Evolutionary conservation across 2,113 vertebrate species (phyloP), one percentile per base, ranked within the genome.

Genomic region (Phaethornis superciliosus): DNA sequence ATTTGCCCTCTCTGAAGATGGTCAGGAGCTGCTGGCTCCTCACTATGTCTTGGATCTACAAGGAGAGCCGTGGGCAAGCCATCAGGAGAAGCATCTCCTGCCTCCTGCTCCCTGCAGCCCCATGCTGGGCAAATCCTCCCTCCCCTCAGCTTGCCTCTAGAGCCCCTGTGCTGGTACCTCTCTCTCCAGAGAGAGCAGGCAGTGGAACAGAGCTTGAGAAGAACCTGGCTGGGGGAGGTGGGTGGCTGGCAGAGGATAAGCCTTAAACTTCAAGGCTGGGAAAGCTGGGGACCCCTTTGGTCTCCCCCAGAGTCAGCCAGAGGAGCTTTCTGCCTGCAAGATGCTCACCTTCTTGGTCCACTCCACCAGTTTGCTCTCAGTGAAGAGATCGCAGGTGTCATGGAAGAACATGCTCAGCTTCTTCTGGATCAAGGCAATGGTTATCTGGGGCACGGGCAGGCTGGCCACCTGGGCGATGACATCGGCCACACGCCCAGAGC

Each of bases 31-130:
- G 98, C 42, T 88, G 96, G 93, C 96, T 97, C 76, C 98, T 96
- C 84, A 99, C 98, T 4, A 99, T 99, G 95, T 99, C 99, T 70
- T 99, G 99, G 95, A 99, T 99, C 99, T 99, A 95, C 55, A 69
- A 74, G 22, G 56, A 90, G 90, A 56, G 35, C 12, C 17, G 0
- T 12, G 6, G 32, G 56, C 72, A 70, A 90, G 70, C 9, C 5
- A 8, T 28, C 20, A 65, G 1, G 59, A 32, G 12, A 24, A 68
- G 33, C 32, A 42, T 6, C 59, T 83, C 60, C 58, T 78, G 28
- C n/a, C 37, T 49, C 54, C 15, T 0, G 1, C 68, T 65, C 58
- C 67, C 81, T 6, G 1, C 40, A 18, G 35, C 7, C 3, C 23
- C 52, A 10, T 3, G 8, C 67, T 13, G 65, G 46, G 55, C 46